Conservation (phyloP, 1,140 invertebrate genomes). For the Chymomyza costata region DNA sequence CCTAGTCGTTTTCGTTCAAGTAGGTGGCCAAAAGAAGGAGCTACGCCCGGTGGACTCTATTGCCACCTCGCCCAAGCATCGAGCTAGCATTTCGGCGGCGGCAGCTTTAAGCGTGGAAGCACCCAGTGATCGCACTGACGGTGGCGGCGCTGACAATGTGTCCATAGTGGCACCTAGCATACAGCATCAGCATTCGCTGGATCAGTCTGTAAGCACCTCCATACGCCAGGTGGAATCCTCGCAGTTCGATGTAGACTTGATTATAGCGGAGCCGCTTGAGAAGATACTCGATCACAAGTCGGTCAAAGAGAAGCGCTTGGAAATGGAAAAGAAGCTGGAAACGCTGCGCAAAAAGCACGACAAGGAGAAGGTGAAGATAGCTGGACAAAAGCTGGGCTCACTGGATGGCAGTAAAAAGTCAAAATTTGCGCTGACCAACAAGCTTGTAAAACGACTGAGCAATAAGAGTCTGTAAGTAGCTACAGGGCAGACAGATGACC, state of each 20-base stretch:
- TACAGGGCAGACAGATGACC: constrained; percentile 47
- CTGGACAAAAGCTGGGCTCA: constrained; percentile 77
- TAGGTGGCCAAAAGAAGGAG: constrained; percentile 75
- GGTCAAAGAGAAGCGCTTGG: constrained; percentile 87
- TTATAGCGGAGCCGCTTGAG: constrained; percentile 86
- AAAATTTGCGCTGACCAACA: constrained; percentile 85
- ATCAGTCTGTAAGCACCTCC: constrained; percentile 57
- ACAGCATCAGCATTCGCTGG: constrained; percentile 72
- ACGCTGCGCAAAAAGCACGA: constrained; percentile 89
- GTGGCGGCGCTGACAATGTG: constrained; percentile 29
- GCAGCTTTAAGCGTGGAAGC: constrained; percentile 61
- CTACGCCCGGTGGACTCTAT: constrained; percentile 62
- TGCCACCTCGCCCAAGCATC: constrained; percentile 74
- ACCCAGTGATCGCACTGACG: constrained; percentile 43
- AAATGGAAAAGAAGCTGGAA: constrained; percentile 92
- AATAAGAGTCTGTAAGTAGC: constrained; percentile 87
- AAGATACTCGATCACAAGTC: constrained; percentile 87
- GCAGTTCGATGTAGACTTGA: constrained; percentile 77
- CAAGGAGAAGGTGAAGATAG: constrained; percentile 82
- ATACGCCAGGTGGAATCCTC: constrained; percentile 68
- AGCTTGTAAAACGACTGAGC: constrained; percentile 86
- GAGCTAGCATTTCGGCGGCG: constrained; percentile 70
- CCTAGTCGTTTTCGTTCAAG: constrained; percentile 74
- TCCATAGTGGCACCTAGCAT: constrained; percentile 39
- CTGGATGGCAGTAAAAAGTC: constrained; percentile 79